Conservation (phyloP, 92 coral and sea anemone genomes). For the Isaurus tuberculatus region DNA sequence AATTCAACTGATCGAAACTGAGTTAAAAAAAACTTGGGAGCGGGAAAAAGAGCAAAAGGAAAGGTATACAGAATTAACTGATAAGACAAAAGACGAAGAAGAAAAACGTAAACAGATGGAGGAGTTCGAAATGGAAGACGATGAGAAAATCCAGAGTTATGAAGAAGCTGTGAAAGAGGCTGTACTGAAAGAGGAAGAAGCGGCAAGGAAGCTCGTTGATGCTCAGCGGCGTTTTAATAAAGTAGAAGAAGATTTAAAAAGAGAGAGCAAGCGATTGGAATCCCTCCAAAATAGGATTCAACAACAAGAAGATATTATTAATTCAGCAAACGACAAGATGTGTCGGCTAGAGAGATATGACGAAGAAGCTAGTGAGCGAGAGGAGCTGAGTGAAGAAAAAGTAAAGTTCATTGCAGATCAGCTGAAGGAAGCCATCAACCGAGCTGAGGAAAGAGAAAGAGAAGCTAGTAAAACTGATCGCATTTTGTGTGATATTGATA, state of each 20-base stretch:
- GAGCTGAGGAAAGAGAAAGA: slow-evolving; percentile 81
- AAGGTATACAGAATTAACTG: slow-evolving; percentile 39
- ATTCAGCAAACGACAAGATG: slow-evolving; percentile 53
- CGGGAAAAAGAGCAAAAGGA: slow-evolving; percentile 63
- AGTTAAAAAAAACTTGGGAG: slow-evolving; percentile 56
- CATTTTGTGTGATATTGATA: slow-evolving; percentile 33
- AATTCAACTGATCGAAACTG: slow-evolving; percentile 53
- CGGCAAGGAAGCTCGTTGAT: slow-evolving; percentile 61
- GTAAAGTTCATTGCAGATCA: slow-evolving; percentile 69
- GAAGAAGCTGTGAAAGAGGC: slow-evolving; percentile 72
- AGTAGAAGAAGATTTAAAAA: slow-evolving; percentile 64
- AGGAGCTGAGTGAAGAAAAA: slow-evolving; percentile 78
- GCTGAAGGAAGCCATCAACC: slow-evolving; percentile 63
- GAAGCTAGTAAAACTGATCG: slow-evolving; percentile 63
- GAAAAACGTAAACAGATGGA: slow-evolving; percentile 75
- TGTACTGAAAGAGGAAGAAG: slow-evolving; percentile 61
- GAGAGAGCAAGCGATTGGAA: slow-evolving; percentile 57
- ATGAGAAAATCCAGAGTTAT: slow-evolving; percentile 69
- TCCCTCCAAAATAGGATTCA: background rate
- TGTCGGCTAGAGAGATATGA: slow-evolving; percentile 75
- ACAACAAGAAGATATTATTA: slow-evolving; percentile 32
- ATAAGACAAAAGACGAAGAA: slow-evolving; percentile 73
- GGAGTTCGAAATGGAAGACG: slow-evolving; percentile 84
- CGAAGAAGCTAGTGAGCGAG: slow-evolving; percentile 80
- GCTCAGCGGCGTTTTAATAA: slow-evolving; percentile 73